Conservation (phyloP, 2,888 invertebrate species). For the Drosophila rellima region DNA sequence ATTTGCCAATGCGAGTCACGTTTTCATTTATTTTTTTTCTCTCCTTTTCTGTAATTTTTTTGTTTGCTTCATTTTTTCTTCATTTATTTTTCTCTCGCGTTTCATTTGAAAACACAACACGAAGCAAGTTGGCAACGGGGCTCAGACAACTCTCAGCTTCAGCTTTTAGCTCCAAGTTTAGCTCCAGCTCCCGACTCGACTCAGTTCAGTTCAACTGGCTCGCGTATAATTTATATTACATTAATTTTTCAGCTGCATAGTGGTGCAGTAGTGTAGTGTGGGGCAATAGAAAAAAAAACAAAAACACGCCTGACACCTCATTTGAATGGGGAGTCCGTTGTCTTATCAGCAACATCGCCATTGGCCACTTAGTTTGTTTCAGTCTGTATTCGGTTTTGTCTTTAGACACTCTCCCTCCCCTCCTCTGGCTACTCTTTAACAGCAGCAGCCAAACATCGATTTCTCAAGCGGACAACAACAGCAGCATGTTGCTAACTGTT, state of each 20-base stretch:
- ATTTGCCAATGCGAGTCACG: conserved; percentile 82
- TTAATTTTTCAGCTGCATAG: conserved; percentile 38
- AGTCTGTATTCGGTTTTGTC: conserved; percentile 15
- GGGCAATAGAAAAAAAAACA: not conserved
- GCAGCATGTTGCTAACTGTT: conserved; percentile 65
- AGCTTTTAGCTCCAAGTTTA: not conserved
- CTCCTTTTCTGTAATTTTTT: conserved; percentile 40
- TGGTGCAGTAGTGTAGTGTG: conserved; percentile 5
- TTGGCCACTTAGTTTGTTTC: conserved; percentile 33
- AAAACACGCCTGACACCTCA: conserved; percentile 65
- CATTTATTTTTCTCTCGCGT: conserved; percentile 17
- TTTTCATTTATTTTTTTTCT: conserved; percentile 65
- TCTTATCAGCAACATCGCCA: conserved; percentile 53
- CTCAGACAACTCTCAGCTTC: conserved; percentile 18
- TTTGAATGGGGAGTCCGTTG: conserved; percentile 62
- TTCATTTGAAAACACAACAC: conserved; percentile 57
- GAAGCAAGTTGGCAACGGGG: conserved; percentile 58
- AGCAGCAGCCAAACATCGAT: conserved; percentile 46
- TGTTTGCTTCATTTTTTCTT: conserved; percentile 37
- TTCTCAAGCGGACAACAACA: conserved; percentile 43
- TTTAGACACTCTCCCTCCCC: conserved; percentile 1
- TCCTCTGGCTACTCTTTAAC: not conserved
- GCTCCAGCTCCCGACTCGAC: conserved; percentile 14
- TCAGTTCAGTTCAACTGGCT: conserved; percentile 29
- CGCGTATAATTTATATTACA: conserved; percentile 62